These are phyloP conservation scores for Urocynchramus pylzowi DNA, from an alignment of 2,113 vertebrate genomes.

Conservation along the genomic window DNA sequence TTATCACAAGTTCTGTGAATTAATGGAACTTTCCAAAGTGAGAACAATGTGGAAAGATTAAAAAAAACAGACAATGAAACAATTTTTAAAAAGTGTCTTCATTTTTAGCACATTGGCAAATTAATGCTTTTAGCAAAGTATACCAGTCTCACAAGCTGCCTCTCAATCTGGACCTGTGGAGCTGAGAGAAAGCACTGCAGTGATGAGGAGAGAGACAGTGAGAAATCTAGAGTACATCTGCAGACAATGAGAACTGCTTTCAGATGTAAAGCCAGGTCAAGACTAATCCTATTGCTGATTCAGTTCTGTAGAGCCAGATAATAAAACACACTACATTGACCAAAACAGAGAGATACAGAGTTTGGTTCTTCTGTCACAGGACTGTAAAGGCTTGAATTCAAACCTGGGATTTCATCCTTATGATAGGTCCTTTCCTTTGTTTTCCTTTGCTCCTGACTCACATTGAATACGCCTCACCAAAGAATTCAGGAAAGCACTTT, in stretches of 20 bases:
- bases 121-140: background rate
- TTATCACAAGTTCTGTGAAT: background rate
- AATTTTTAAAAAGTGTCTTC: background rate
- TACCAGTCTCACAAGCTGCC: constrained; percentile 38
- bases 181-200: constrained; percentile 1
- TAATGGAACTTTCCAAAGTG: constrained; percentile 11
- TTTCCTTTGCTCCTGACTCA: background rate
- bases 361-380: background rate
- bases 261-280: background rate
- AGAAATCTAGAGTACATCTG: background rate
- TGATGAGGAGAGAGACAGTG: background rate
- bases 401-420: background rate
- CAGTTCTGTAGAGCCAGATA: background rate
- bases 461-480: background rate
- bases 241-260: background rate
- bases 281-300: background rate
- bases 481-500: constrained; percentile 26
- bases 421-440: background rate
- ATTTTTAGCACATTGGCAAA: constrained; percentile 20
- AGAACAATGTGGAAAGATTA: constrained; percentile 13
- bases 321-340: background rate
- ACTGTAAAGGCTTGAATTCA: background rate
- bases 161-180: constrained; percentile 59
- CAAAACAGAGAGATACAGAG: background rate
- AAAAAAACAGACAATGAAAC: constrained; percentile 24